Evolutionary conservation across 2,888 invertebrate genomes (phyloP).

Genomic region (Aphrophora alni): DNA sequence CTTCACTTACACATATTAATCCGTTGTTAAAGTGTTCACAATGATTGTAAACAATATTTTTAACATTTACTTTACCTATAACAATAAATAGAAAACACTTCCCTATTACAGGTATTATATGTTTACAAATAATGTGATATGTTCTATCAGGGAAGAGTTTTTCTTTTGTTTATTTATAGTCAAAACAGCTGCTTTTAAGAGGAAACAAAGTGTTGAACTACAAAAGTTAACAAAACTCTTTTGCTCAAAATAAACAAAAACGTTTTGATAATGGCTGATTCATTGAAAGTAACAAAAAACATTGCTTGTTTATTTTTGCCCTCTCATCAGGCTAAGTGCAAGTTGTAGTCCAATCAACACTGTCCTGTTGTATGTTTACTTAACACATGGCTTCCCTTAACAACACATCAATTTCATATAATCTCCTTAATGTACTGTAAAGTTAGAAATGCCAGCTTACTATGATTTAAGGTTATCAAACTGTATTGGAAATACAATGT

Average conservation of each 20-base stretch:
- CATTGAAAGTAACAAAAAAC: conserved; percentile 1
- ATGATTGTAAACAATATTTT: too few relatives aligned
- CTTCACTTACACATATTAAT: too few relatives aligned
- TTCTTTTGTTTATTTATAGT: too few relatives aligned
- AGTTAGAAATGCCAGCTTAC: too few relatives aligned
- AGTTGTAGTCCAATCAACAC: neutral
- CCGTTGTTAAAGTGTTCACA: too few relatives aligned
- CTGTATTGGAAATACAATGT: too few relatives aligned
- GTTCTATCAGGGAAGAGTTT: too few relatives aligned
- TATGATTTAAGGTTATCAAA: too few relatives aligned
- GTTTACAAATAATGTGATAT: too few relatives aligned
- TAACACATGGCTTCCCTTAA: neutral
- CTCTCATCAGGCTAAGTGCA: neutral
- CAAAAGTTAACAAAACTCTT: neutral
- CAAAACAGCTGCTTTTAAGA: neutral
- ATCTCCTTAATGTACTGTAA: neutral
- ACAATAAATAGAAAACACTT: too few relatives aligned
- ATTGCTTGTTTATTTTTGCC: neutral
- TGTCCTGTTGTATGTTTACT: neutral
- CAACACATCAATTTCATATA: neutral
- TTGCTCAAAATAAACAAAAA: neutral
- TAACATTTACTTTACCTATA: too few relatives aligned
- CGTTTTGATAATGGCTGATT: neutral
- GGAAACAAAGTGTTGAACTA: neutral
- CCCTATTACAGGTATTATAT: too few relatives aligned